Base-by-base conservation (phyloP, 1,140 invertebrate species). In the Pentalonia nigronervosa region DNA sequence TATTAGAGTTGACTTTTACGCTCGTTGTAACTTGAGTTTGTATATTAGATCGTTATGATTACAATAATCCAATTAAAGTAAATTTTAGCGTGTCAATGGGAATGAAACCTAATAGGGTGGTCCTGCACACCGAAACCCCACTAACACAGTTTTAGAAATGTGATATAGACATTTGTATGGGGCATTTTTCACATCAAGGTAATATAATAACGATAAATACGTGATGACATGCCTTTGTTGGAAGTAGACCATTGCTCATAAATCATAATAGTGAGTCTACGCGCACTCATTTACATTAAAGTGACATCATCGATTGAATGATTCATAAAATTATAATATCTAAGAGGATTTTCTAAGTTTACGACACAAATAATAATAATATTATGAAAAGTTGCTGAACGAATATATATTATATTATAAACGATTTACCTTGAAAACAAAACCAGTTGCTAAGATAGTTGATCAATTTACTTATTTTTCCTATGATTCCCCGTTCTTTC, bases 391-490 rank as follows among this genome's bases (percentile, higher is more conserved):
- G 45, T 83, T 36, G 47, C 47, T 50, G 34, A 34, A 47, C 34
- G 47, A n/a, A 83, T 45, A 53, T 34, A 41, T 41, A 41, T 41
- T 41, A 41, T 41, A 41, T 41, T 41, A 89, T 50, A 81, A 23
- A 50, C 21, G 4, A 83, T 76, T 92, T 83, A 50, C 90, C 90
- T 92, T 92, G 90, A 92, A 92, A 81, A 83, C 41, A 41, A 92
- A 92, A 92, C 90, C 67, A 56, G 90, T 92, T 92, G 23, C 36
- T 67, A 47, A 2, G 41, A 36, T 83, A 76, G 3, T n/a, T 4
- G 90, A 53, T 30, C 47, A 81, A 81, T 91, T 50, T 91, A 25
- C 23, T 67, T 67, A 67, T 76, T 21, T 91, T 89, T 89, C 45
- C 36, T 90, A 17, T n/a, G 7, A 67, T 83, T 83, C 90, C 67